Conservation (phyloP, 2,797 vertebrate species). For the Artibeus lituratus region DNA sequence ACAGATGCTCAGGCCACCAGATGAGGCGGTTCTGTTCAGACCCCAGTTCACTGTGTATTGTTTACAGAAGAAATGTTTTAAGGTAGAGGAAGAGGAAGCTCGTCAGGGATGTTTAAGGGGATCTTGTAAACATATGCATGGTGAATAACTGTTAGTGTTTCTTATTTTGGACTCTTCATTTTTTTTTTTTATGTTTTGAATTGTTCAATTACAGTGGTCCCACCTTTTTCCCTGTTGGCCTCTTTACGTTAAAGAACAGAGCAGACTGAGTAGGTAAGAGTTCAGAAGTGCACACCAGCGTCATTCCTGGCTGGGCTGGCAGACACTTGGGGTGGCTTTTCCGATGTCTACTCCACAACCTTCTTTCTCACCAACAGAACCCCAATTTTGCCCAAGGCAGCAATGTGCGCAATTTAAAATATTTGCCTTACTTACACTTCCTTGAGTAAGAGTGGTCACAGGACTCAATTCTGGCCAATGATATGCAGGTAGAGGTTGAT, state of each 20-base stretch:
- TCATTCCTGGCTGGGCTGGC: background rate
- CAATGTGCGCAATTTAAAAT: background rate
- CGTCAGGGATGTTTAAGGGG: slow-evolving; percentile 29
- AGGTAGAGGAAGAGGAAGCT: slow-evolving; percentile 51
- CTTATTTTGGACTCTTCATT: background rate
- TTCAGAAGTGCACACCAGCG: background rate
- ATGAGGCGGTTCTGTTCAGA: background rate
- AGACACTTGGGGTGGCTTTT: background rate
- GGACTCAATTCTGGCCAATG: background rate
- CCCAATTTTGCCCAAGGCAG: background rate
- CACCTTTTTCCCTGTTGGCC: no score
- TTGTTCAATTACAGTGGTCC: no score
- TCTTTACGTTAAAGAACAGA: background rate
- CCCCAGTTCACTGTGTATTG: background rate
- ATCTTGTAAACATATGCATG: slow-evolving; percentile 55
- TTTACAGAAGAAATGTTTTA: slow-evolving; percentile 46
- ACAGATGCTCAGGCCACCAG: background rate
- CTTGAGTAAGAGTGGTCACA: background rate
- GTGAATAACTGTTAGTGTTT: background rate
- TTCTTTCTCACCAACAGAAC: background rate
- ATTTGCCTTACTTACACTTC: background rate
- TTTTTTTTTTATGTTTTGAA: background rate
- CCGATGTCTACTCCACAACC: background rate
- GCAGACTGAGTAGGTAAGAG: background rate
- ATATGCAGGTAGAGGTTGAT: background rate